These are phyloP conservation scores for Mesoligia furuncula DNA, from an alignment of 2,888 invertebrate species.

Conservation along the genomic window DNA sequence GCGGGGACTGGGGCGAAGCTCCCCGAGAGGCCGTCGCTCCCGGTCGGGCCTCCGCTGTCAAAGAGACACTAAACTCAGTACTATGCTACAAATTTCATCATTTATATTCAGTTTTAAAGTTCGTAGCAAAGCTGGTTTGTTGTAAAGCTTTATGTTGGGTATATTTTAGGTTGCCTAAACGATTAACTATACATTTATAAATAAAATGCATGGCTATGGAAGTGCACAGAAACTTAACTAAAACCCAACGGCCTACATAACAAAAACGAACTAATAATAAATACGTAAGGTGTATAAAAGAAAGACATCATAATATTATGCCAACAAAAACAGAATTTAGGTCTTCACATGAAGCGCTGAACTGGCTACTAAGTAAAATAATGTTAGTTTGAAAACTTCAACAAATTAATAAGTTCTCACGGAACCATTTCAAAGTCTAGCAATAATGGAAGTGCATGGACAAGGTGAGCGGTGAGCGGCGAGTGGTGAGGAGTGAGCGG, in stretches of 20 bases:
- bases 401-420: neutral
- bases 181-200: slow-evolving; percentile 7
- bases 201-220: slow-evolving; percentile 42
- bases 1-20: slow-evolving; percentile 85
- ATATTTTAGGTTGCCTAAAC: slow-evolving; percentile 20
- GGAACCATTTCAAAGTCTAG: slow-evolving; percentile 6
- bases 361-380: slow-evolving; percentile 7
- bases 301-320: neutral
- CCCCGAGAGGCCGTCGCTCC: slow-evolving; percentile 84
- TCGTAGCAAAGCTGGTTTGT: slow-evolving; percentile 54
- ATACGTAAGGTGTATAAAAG: neutral
- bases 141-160: slow-evolving; percentile 54
- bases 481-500: slow-evolving; percentile 78
- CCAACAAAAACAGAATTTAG: slow-evolving; percentile 15
- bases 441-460: slow-evolving; percentile 63
- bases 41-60: slow-evolving; percentile 84
- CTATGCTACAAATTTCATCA: neutral
- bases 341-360: neutral
- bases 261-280: neutral
- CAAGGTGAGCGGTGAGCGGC: slow-evolving; percentile 61
- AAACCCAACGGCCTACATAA: neutral
- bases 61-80: slow-evolving; percentile 47
- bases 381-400: neutral
- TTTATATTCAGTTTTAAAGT: neutral
- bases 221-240: slow-evolving; percentile 1